Evolutionary conservation across 2,113 vertebrate species (phyloP).

Genomic region (Elachura formosa): DNA sequence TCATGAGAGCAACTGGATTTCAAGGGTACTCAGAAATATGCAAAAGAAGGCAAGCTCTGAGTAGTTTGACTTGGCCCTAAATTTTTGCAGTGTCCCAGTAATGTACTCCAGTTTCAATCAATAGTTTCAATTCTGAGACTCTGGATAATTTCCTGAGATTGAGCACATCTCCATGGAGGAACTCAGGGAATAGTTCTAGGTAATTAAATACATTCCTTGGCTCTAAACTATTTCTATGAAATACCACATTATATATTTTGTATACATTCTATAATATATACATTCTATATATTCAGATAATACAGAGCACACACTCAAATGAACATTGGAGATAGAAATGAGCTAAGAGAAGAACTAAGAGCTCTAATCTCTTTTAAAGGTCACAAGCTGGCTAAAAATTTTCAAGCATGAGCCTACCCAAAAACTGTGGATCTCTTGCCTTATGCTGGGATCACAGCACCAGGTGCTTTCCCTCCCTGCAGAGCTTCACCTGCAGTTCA

Average conservation of each 20-base stretch:
- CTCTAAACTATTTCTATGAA: background rate
- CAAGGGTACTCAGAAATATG: background rate
- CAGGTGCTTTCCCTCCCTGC: background rate
- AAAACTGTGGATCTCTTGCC: background rate
- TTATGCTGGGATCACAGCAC: background rate
- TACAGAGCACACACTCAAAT: background rate
- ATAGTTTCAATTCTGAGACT: background rate
- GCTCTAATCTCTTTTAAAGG: background rate
- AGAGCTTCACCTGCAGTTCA: background rate
- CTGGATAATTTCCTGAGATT: background rate
- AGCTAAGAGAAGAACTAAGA: background rate
- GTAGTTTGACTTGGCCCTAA: background rate
- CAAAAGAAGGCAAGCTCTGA: background rate
- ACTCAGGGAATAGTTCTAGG: background rate
- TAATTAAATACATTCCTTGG: background rate
- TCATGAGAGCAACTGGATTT: background rate
- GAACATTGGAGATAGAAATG: background rate
- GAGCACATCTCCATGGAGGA: background rate
- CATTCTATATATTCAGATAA: background rate
- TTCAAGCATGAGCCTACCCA: background rate
- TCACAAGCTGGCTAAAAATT: background rate
- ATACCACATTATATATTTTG: too few relatives aligned
- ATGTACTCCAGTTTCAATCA: background rate
- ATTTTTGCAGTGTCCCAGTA: background rate
- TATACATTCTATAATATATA: too few relatives aligned